Conservation (phyloP, 2,888 invertebrate species). For the Spatulosminthurus flaviceps region DNA sequence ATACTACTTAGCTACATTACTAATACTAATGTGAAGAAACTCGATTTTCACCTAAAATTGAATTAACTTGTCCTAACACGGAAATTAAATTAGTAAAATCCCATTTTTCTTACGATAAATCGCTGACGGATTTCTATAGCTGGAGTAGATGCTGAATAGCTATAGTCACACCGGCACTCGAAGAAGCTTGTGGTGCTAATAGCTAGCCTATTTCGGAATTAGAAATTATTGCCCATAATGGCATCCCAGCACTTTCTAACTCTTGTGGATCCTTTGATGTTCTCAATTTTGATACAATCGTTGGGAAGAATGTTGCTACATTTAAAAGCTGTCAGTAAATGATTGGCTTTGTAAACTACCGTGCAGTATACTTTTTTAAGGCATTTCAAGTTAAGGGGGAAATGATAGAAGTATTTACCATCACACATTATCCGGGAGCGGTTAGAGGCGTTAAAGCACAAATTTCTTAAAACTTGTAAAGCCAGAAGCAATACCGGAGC, state of each 20-base stretch:
- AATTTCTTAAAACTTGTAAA: constrained; percentile 70
- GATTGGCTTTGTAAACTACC: too few relatives aligned
- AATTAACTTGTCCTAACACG: constrained; percentile 50
- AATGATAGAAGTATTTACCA: constrained; percentile 46
- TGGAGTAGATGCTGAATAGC: constrained; percentile 54
- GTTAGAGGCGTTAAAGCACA: constrained; percentile 70
- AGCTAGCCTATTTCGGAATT: constrained; percentile 61
- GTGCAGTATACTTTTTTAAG: too few relatives aligned
- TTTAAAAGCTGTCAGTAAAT: neutral
- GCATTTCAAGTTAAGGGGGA: neutral
- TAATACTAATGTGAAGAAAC: neutral
- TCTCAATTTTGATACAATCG: constrained; percentile 52
- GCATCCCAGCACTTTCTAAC: constrained; percentile 54
- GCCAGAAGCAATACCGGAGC: constrained; percentile 64
- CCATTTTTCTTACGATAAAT: constrained; percentile 50
- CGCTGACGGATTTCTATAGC: constrained; percentile 53
- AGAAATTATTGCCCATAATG: constrained; percentile 59
- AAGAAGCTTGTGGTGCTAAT: constrained; percentile 54
- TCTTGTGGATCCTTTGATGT: constrained; percentile 54
- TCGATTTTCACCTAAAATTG: constrained; percentile 45
- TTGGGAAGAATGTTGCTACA: constrained; percentile 53
- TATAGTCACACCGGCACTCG: constrained; percentile 49
- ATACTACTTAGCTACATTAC: neutral
- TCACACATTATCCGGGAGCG: constrained; percentile 68
- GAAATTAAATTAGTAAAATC: constrained; percentile 49